Conservation (phyloP, 2,113 vertebrate species). For the Thalassoma bifasciatum region DNA sequence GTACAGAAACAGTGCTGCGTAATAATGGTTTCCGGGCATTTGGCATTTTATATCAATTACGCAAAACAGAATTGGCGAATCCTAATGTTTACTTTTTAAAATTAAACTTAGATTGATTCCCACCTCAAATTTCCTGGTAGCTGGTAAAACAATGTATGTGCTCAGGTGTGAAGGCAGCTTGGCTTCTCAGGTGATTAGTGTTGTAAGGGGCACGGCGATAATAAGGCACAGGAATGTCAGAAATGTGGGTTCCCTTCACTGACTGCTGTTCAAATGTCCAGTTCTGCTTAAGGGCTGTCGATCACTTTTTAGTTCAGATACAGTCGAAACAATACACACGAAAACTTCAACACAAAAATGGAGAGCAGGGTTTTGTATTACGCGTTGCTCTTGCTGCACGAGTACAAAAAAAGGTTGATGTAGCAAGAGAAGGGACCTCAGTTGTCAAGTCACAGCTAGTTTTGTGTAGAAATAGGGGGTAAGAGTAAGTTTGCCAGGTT, state of each 20-base stretch:
- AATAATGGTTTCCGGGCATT: neutral
- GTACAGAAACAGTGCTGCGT: neutral
- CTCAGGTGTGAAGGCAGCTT: constrained; percentile 55
- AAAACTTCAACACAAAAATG: too few relatives aligned
- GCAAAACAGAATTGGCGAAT: neutral
- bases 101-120: neutral
- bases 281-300: neutral
- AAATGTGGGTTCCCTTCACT: constrained; percentile 48
- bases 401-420: neutral
- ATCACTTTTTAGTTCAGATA: neutral
- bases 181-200: constrained; percentile 61
- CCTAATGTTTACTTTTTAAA: neutral
- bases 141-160: constrained; percentile 3
- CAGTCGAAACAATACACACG: neutral
- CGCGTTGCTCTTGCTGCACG: too few relatives aligned
- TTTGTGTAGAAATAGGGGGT: neutral
- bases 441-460: too few relatives aligned
- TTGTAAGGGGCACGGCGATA: constrained; percentile 65
- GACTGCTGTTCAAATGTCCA: constrained; percentile 26
- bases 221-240: constrained; percentile 70
- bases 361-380: too few relatives aligned
- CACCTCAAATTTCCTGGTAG: neutral
- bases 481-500: neutral
- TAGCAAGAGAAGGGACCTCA: neutral
- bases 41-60: neutral